Conservation (phyloP, 2,797 vertebrate genomes). For the Anisognathus igniventris region DNA sequence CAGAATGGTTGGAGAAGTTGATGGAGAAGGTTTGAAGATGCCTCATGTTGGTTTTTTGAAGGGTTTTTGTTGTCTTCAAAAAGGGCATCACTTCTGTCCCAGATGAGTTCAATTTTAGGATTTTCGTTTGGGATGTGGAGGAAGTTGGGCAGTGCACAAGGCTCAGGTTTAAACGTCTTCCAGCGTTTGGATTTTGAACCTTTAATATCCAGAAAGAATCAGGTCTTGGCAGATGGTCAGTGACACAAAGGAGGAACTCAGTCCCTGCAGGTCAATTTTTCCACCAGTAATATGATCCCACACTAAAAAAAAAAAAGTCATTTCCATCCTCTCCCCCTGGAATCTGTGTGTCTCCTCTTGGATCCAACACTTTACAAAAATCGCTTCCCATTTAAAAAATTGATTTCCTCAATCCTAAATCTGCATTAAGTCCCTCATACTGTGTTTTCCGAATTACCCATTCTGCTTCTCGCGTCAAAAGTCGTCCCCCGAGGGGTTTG, state of each 20-base stretch:
- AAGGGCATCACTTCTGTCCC: neutral
- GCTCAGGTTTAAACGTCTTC: neutral
- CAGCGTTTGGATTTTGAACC: neutral
- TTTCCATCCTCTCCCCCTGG: slow-evolving; percentile 18
- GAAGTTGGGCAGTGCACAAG: neutral
- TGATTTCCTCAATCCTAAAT: neutral
- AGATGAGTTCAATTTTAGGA: neutral
- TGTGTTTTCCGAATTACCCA: neutral
- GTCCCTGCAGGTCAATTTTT: slow-evolving; percentile 46
- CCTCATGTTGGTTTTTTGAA: neutral
- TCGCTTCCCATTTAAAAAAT: neutral
- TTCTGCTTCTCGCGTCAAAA: neutral
- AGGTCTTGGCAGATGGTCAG: slow-evolving; percentile 31
- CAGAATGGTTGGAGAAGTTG: neutral
- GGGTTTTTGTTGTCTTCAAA: fast-evolving
- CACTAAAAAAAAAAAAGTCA: neutral
- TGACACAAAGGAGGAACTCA: slow-evolving; percentile 3
- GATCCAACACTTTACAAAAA: neutral
- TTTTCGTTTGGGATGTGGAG: neutral
- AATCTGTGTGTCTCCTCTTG: neutral
- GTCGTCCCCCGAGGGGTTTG: neutral
- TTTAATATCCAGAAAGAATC: neutral
- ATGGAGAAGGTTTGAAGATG: neutral
- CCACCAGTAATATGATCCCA: neutral
- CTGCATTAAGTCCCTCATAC: neutral